These are phyloP conservation scores for Sebastes alutus DNA, from an alignment of 2,797 vertebrate species.

Conservation along the genomic window DNA sequence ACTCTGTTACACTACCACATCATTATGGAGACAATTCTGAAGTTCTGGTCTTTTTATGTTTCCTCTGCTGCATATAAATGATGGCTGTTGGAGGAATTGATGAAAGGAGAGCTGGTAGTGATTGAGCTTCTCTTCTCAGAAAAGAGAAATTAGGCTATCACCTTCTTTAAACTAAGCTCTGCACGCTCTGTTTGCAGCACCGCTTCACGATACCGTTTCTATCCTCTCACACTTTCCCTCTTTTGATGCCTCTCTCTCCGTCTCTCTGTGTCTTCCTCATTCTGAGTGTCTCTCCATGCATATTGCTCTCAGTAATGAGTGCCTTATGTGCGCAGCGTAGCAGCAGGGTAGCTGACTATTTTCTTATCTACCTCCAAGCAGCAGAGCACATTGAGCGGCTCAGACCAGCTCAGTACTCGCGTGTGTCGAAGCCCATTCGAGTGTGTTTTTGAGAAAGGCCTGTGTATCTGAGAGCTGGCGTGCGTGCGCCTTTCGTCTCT, in stretches of 20 bases:
- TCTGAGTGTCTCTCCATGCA: constrained; percentile 56
- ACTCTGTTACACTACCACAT: not conserved
- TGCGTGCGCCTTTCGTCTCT: not conserved
- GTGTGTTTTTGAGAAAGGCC: not conserved
- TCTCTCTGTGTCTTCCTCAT: constrained; percentile 26
- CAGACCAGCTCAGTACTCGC: constrained; percentile 26
- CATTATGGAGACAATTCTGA: not conserved
- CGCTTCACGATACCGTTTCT: constrained; percentile 17
- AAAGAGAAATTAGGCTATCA: constrained; percentile 35
- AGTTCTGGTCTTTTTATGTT: not conserved
- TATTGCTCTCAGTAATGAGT: constrained; percentile 68
- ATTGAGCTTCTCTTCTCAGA: constrained; percentile 43
- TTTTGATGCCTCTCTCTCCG: constrained; percentile 7
- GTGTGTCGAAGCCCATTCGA: not conserved
- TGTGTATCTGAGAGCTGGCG: not conserved
- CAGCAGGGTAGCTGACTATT: constrained; percentile 46
- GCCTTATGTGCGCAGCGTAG: constrained; percentile 51
- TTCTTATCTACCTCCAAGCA: constrained; percentile 73
- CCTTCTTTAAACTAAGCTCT: constrained; percentile 37
- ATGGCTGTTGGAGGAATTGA: constrained; percentile 32
- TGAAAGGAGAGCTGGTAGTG: constrained; percentile 43
- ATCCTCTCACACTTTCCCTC: constrained; percentile 33
- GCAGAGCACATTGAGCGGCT: constrained; percentile 53
- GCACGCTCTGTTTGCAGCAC: constrained; percentile 1
- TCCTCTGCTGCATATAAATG: constrained; percentile 12